Evolutionary conservation across 2,113 vertebrate species (phyloP).

Genomic region (Sinocyclocheilus grahami): DNA sequence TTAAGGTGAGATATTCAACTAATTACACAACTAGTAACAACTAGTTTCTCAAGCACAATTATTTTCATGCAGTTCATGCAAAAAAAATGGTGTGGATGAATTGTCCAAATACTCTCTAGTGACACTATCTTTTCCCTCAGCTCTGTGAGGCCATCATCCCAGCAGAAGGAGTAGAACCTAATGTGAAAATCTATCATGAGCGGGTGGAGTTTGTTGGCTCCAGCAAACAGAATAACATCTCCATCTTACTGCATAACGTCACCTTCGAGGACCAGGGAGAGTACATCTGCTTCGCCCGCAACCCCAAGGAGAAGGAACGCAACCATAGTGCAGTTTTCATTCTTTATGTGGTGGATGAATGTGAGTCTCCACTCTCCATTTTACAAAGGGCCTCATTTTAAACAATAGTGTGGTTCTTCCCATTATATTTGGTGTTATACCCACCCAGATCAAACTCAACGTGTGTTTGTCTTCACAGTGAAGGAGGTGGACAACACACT

Average conservation of each 20-base stretch:
- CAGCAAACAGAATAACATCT: conserved; percentile 84
- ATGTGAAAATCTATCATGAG: conserved; percentile 58
- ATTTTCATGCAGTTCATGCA: not conserved
- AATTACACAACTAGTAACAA: too few relatives aligned
- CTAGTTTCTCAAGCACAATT: not conserved
- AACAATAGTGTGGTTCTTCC: not conserved
- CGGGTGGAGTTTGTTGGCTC: conserved; percentile 84
- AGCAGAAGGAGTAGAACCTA: conserved; percentile 69
- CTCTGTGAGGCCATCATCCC: conserved; percentile 77
- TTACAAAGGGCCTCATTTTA: not conserved
- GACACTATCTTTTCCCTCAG: conserved; percentile 58
- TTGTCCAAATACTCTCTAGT: not conserved
- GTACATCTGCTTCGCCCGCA: conserved; percentile 88
- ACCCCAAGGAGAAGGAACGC: conserved; percentile 84
- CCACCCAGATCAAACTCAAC: not conserved
- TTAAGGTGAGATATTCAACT: conserved; percentile 59
- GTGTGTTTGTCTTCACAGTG: conserved; percentile 74
- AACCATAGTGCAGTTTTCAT: conserved; percentile 81
- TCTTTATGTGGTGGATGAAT: conserved; percentile 85
- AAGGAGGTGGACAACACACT: conserved; percentile 87
- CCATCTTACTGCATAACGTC: conserved; percentile 83
- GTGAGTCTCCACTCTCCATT: conserved; percentile 74
- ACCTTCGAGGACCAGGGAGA: conserved; percentile 88
- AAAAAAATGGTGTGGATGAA: not conserved
- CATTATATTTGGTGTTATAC: not conserved